A percentile compares a stretch with the other conserved stretches of the same genome.
phyloP scores from a whole-genome alignment of 2,113 vertebrate genomes.

The Nicator chloris region DNA sequence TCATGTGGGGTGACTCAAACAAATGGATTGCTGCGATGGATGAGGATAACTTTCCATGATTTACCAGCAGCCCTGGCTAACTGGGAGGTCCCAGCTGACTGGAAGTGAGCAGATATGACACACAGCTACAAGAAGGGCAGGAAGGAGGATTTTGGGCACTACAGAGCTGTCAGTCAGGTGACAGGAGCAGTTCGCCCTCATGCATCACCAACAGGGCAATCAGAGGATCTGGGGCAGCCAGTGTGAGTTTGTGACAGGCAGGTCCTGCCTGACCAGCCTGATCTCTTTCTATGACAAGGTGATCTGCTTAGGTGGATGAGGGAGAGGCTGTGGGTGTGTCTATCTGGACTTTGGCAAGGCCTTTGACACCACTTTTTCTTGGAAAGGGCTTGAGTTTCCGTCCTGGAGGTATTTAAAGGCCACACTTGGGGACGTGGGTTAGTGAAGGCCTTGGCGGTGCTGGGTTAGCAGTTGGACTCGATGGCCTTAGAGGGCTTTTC shows the following conservation, averaged over 20 bases:
- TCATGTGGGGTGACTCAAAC: not conserved
- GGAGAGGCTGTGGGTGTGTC: not conserved
- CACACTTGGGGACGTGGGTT: rapidly evolving
- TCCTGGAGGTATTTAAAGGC: not conserved
- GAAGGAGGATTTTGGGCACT: not conserved
- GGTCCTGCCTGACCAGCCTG: not conserved
- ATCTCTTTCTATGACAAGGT: not conserved
- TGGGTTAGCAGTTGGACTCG: not conserved
- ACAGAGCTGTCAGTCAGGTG: not conserved
- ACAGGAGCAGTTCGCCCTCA: not conserved
- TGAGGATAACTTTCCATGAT: not conserved
- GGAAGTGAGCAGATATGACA: not conserved
- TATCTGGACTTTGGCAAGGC: not conserved
- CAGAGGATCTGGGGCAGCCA: not conserved
- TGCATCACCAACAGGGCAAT: rapidly evolving
- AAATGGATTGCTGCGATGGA: not conserved
- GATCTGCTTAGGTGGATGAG: not conserved
- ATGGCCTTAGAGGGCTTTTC: not conserved
- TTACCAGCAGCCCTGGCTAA: not conserved
- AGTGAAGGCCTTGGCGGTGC: not conserved
- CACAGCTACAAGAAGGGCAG: not conserved
- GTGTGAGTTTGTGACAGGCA: not conserved
- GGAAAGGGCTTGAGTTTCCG: not conserved
- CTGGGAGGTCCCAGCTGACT: not conserved
- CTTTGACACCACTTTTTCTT: not conserved